Base-by-base conservation (phyloP, 1,140 invertebrate species). In the Parasteatoda tepidariorum region DNA sequence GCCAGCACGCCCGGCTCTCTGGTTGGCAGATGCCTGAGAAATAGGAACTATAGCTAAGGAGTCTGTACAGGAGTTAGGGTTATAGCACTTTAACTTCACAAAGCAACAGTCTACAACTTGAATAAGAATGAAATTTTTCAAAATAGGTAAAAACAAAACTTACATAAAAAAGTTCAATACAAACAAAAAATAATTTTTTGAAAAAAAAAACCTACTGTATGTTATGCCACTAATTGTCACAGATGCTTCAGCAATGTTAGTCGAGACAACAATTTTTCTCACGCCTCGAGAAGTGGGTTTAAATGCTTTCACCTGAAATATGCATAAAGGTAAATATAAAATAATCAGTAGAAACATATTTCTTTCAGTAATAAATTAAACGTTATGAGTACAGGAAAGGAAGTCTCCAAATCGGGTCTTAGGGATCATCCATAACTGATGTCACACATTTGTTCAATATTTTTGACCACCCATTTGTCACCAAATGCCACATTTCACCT, bases 221-320 rank as follows among this genome's bases (percentile, higher is more conserved):
- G 94, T 93, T 86, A 99, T 95, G 54, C 97, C 97, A 67, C 93
- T 93, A 83, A 96, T 95, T 7, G 95, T 96, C 28, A 99, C 93
- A 5, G 97, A 99, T 0, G 98, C 97, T 90, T 99, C 98, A 0
- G 98, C 98, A 75, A 99, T 96, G 88, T 99, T 99, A 3, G 98
- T 99, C 0, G 98, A 95, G 22, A 99, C 91, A 0, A 99, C 92
- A 33, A 99, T 93, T 90, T 99, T 99, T 38, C 98, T 91, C 0
- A 92, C 91, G 38, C 92, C 92, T 86, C 92, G 92, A n/a, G 94
- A 92, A 3, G 94, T 91, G 34, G 91, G 92, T 86, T 95, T 93
- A 89, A 98, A 98, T 2, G 95, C 96, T 88, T 95, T 95, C 55
- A 99, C 87, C 89, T 99, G 94, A 11, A 76, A 66, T 26, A 1